These are phyloP conservation scores for Actinopyga echinites DNA, from an alignment of 53 echinoderm and acorn worm genomes.

Conservation along the genomic window DNA sequence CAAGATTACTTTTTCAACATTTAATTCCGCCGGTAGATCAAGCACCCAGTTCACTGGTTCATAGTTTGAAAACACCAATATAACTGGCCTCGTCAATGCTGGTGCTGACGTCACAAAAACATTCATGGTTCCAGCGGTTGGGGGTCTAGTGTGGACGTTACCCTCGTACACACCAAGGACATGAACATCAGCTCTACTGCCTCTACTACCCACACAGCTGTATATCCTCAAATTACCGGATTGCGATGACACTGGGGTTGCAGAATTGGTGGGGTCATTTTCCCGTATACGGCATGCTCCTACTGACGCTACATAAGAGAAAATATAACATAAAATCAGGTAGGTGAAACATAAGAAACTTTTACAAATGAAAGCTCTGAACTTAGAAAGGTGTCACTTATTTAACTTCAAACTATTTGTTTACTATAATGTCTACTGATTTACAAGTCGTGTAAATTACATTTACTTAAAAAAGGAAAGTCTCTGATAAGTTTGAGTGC, in stretches of 20 bases:
- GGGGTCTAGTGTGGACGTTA: conserved; percentile 66
- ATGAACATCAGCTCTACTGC: conserved; percentile 48
- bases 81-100: conserved; percentile 38
- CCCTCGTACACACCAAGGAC: conserved; percentile 83
- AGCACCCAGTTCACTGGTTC: conserved; percentile 85
- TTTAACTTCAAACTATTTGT: too few relatives aligned
- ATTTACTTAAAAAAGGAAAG: too few relatives aligned
- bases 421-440: too few relatives aligned
- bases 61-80: conserved; percentile 66
- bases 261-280: conserved; percentile 41
- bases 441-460: too few relatives aligned
- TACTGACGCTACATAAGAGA: conserved; percentile 14
- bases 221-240: conserved; percentile 17
- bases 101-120: conserved; percentile 40
- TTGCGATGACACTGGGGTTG: conserved; percentile 17
- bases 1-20: conserved; percentile 58
- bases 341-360: too few relatives aligned
- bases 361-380: too few relatives aligned
- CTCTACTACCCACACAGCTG: conserved; percentile 58
- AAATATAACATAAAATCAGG: background rate
- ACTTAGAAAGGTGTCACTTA: too few relatives aligned
- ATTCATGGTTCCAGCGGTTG: conserved; percentile 67
- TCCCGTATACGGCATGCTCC: conserved; percentile 51
- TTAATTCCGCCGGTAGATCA: conserved; percentile 31
- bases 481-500: too few relatives aligned